These are phyloP conservation scores for Pachypeltis micranthus DNA, from an alignment of 1,140 invertebrate species.

Conservation along the genomic window DNA sequence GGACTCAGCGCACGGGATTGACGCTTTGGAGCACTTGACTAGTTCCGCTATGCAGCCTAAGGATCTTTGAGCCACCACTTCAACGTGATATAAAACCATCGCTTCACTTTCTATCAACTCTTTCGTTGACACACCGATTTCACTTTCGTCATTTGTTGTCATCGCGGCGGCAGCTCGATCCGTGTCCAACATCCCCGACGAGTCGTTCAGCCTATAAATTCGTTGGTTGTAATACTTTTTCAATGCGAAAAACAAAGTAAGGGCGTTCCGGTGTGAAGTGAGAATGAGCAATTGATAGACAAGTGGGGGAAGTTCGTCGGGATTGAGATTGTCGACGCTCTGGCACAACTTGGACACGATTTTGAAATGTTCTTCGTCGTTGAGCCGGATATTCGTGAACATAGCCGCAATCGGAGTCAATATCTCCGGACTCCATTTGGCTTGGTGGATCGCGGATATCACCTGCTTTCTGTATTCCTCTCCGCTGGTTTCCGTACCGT, in stretches of 20 bases:
- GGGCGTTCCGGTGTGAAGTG: conserved; percentile 31
- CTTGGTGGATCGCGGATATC: conserved; percentile 35
- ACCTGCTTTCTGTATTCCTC: conserved; percentile 37
- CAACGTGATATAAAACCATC: conserved; percentile 44
- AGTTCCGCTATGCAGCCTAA: conserved; percentile 40
- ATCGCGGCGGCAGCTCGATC: neutral
- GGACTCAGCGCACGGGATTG: conserved; percentile 38
- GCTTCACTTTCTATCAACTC: conserved; percentile 34
- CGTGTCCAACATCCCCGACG: conserved; percentile 7
- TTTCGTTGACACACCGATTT: conserved; percentile 13
- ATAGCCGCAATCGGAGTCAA: conserved; percentile 37
- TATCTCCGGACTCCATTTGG: conserved; percentile 33
- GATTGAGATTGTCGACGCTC: conserved; percentile 28
- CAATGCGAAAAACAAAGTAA: conserved; percentile 34
- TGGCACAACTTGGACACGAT: conserved; percentile 35
- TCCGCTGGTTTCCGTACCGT: conserved; percentile 35
- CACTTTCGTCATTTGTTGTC: neutral
- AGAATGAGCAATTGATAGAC: conserved; percentile 38
- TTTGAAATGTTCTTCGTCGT: conserved; percentile 33
- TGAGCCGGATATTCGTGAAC: conserved; percentile 38
- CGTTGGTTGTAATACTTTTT: conserved; percentile 35
- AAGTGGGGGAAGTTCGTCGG: conserved; percentile 39
- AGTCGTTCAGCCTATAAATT: conserved; percentile 27
- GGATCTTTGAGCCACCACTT: conserved; percentile 37
- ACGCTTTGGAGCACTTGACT: conserved; percentile 38